Evolutionary conservation across 2,797 vertebrate species (phyloP), one percentile per base, ranked within the genome.

Genomic region (Eulemur rubriventer): DNA sequence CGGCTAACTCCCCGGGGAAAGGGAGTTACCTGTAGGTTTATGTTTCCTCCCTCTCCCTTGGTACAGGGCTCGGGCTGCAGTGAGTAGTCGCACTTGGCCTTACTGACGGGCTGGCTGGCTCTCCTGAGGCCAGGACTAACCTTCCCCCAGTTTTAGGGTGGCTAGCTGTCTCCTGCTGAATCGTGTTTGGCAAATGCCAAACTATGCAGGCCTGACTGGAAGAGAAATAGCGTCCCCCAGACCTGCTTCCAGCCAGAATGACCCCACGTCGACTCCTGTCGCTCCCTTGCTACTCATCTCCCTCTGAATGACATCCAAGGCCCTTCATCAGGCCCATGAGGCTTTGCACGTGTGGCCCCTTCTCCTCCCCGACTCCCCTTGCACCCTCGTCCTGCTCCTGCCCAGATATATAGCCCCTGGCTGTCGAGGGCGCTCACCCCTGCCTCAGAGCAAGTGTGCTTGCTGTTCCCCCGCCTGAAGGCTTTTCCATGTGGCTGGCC

Each of bases 401-500:
- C 63, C 35, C 65, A 13, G 50, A 73, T 48, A 43, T 0, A 2
- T 1, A 0, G 33, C 2, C 46, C 43, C 18, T 5, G 38, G 2
- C 65, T 7, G 7, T n/a, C 0, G 0, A 50, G 41, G 12, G 78
- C 20, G 11, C 43, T 46, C 12, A 1, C 7, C 72, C 63, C 65
- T 28, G 55, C 38, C 82, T 91, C 50, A 57, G 26, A 52, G 59
- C n/a, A 17, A 30, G 16, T 1, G 41, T 4, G 22, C 10, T 22
- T n/a, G 83, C 48, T n/a, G 46, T 41, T 33, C 38, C 59, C 46
- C 67, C 28, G 11, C 5, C 41, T 41, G 41, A 70, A 76, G 30
- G 59, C 63, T 80, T 26, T 88, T 75, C 92, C 70, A 43, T 3
- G 13, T 0, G 1, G 67, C 67, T 30, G 24, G 38, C 24, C 43